These are phyloP conservation scores for Microdon myrmicae DNA, from an alignment of 2,888 invertebrate species.

Conservation along the genomic window DNA sequence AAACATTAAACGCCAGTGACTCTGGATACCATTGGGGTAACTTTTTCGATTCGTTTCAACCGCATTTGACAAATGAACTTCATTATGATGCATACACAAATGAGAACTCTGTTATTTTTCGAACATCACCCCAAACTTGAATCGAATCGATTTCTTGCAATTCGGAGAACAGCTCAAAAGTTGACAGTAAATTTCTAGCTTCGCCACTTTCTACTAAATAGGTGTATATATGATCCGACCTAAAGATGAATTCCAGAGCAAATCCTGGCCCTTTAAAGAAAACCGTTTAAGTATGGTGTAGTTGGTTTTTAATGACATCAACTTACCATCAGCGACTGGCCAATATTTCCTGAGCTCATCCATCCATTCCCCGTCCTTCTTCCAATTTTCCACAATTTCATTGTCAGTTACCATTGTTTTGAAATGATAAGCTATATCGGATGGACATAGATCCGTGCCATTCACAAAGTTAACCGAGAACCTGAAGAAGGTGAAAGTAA, in stretches of 20 bases:
- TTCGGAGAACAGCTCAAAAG: constrained; percentile 57
- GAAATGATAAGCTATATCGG: constrained; percentile 63
- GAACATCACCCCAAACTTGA: constrained; percentile 65
- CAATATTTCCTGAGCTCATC: constrained; percentile 53
- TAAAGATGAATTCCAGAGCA: constrained; percentile 61
- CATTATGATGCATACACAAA: constrained; percentile 55
- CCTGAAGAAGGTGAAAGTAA: constrained; percentile 55
- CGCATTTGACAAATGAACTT: no score
- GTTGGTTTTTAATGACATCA: constrained; percentile 44
- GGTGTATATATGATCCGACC: constrained; percentile 58
- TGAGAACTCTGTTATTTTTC: constrained; percentile 60
- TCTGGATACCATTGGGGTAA: no score
- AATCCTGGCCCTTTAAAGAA: constrained; percentile 63
- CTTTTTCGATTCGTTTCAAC: no score
- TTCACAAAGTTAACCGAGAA: constrained; percentile 65
- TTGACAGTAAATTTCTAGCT: constrained; percentile 58
- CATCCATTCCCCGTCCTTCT: constrained; percentile 62
- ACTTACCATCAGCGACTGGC: constrained; percentile 58
- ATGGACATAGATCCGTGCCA: constrained; percentile 57
- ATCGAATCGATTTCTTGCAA: constrained; percentile 60
- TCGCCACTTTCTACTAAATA: constrained; percentile 58
- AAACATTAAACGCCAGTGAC: no score
- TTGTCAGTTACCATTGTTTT: constrained; percentile 58
- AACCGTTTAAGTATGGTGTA: constrained; percentile 60
- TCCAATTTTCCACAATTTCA: constrained; percentile 61